Conservation (phyloP, 1,140 invertebrate species). For the Drosophila tristis region DNA sequence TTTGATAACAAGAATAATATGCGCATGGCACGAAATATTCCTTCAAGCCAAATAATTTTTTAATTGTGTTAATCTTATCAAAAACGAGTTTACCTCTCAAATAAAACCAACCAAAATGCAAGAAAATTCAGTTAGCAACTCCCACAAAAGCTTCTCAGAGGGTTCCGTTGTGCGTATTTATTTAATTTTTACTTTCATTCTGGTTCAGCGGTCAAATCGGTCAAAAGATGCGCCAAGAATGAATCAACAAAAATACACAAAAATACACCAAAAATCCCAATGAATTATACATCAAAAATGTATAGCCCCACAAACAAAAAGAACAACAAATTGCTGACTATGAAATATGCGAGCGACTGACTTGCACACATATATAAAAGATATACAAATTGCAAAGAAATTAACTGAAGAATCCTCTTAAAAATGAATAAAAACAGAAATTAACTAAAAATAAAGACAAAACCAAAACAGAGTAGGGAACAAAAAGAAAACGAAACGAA, state of each 20-base stretch:
- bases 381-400: constrained; percentile 42
- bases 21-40: constrained; percentile 7
- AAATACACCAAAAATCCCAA: constrained; percentile 24
- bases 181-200: constrained; percentile 23
- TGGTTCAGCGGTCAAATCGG: constrained; percentile 69
- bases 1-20: constrained; percentile 25
- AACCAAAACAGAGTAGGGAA: constrained; percentile 49
- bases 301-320: constrained; percentile 8
- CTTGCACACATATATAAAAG: not conserved
- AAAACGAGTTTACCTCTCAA: constrained; percentile 18
- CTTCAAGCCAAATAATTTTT: constrained; percentile 35
- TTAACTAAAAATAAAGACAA: constrained; percentile 41
- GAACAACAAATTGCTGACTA: constrained; percentile 16
- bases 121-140: constrained; percentile 20
- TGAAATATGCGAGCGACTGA: constrained; percentile 32
- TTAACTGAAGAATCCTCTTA: constrained; percentile 15
- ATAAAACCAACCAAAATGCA: constrained; percentile 7
- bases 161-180: constrained; percentile 19
- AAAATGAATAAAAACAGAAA: constrained; percentile 29
- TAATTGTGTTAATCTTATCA: constrained; percentile 72
- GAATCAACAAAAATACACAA: constrained; percentile 6
- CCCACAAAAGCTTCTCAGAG: constrained; percentile 16
- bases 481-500: constrained; percentile 29
- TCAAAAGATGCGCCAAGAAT: constrained; percentile 38
- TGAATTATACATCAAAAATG: constrained; percentile 37